A percentile compares a stretch with the other conserved stretches of the same genome.
Evolutionary conservation across 2,797 vertebrate species (phyloP).

Genomic region (Scarus forsteni): DNA sequence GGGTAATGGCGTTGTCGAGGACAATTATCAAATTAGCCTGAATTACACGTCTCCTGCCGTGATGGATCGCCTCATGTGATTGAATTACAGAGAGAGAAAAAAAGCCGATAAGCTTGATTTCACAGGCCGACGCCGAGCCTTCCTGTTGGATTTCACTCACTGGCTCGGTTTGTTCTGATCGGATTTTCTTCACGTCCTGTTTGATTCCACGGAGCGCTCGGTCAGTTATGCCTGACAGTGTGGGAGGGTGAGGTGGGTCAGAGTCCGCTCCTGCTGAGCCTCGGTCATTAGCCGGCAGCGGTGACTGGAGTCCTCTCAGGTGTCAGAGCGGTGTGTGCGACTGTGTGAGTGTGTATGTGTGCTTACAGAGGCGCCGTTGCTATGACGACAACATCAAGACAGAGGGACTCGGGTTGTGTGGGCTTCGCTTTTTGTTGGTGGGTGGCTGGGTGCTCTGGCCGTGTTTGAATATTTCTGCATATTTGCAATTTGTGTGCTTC

Average conservation of each 20-base stretch:
- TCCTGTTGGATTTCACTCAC: slow-evolving; percentile 49
- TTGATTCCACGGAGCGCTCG: slow-evolving; percentile 51
- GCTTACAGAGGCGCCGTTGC: slow-evolving; percentile 50
- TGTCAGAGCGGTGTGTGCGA: slow-evolving; percentile 47
- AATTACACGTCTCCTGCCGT: slow-evolving; percentile 70
- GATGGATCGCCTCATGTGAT: slow-evolving; percentile 75
- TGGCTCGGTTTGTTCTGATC: slow-evolving; percentile 17
- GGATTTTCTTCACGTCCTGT: slow-evolving; percentile 17
- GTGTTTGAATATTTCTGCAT: slow-evolving; percentile 51
- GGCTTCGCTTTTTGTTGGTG: slow-evolving; percentile 25
- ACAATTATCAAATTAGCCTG: slow-evolving; percentile 80
- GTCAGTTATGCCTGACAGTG: slow-evolving; percentile 56
- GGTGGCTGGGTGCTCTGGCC: slow-evolving; percentile 46
- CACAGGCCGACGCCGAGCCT: slow-evolving; percentile 38
- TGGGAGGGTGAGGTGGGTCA: slow-evolving; percentile 56
- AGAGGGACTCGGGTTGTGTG: slow-evolving; percentile 15
- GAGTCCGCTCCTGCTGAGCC: slow-evolving; percentile 49
- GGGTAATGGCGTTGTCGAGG: slow-evolving; percentile 74
- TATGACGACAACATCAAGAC: slow-evolving; percentile 62
- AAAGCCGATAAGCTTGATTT: slow-evolving; percentile 39
- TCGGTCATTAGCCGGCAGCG: slow-evolving; percentile 73
- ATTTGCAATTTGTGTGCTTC: slow-evolving; percentile 27
- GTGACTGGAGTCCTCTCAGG: slow-evolving; percentile 69
- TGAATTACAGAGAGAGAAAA: slow-evolving; percentile 64
- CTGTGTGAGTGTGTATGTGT: slow-evolving; percentile 7